Evolutionary conservation across 2,797 vertebrate genomes (phyloP).

Genomic region (Anabas testudineus): DNA sequence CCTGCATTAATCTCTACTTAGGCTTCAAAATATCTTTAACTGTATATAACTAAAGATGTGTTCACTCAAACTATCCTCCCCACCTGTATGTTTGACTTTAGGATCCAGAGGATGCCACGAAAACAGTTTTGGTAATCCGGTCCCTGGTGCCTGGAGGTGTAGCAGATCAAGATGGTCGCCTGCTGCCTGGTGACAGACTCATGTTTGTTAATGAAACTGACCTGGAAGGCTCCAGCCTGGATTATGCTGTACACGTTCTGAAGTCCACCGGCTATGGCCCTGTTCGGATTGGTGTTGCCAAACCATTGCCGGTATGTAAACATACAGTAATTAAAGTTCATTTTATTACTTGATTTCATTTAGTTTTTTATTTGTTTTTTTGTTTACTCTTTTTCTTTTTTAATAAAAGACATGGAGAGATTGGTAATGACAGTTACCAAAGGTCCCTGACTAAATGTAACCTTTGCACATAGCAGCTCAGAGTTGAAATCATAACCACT

Average conservation of each 20-base stretch:
- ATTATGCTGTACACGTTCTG: conserved; percentile 92
- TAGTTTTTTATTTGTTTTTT: neutral
- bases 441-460: neutral
- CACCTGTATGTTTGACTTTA: conserved; percentile 56
- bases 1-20: neutral
- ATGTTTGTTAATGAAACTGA: conserved; percentile 92
- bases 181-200: conserved; percentile 94
- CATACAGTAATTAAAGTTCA: neutral
- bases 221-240: conserved; percentile 91
- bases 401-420: too few species aligned
- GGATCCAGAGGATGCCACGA: conserved; percentile 92
- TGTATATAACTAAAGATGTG: neutral
- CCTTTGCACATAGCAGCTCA: too few species aligned
- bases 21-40: neutral
- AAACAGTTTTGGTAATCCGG: conserved; percentile 95
- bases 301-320: conserved; percentile 91
- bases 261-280: conserved; percentile 90
- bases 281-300: conserved; percentile 92
- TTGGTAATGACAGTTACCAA: too few species aligned
- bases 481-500: neutral
- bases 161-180: conserved; percentile 90
- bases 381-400: too few species aligned
- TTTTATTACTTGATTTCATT: neutral
- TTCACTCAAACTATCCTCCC: neutral
- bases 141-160: conserved; percentile 93